phyloP scores from a whole-genome alignment of 2,888 invertebrate genomes.

The Drosophila eohydei region DNA sequence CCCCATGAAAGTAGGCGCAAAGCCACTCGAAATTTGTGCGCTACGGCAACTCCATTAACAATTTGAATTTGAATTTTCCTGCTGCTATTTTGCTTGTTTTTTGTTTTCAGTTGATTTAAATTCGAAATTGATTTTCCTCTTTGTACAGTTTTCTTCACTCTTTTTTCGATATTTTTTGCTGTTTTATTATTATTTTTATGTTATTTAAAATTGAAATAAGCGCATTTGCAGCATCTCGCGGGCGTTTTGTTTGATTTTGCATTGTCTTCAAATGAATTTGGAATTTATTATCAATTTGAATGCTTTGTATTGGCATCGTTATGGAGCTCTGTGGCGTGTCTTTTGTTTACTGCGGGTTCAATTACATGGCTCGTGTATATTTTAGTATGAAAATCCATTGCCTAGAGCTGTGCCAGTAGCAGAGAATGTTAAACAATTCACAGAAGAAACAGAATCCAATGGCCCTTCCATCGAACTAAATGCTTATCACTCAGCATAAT shows the following conservation, averaged over 20 bases:
- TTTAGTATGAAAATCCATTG: not conserved
- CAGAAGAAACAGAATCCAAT: too few relatives aligned
- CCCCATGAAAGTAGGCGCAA: constrained; percentile 43
- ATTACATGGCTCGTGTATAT: not conserved
- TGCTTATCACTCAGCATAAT: not conserved
- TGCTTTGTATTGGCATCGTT: not conserved
- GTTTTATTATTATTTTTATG: not conserved
- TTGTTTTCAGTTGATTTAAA: constrained; percentile 45
- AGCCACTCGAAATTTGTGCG: constrained; percentile 47
- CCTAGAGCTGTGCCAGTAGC: not conserved
- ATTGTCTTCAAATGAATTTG: constrained; percentile 7
- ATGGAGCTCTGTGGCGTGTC: too few relatives aligned
- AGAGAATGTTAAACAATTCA: not conserved
- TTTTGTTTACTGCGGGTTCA: not conserved
- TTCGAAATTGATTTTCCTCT: constrained; percentile 54
- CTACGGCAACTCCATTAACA: constrained; percentile 43
- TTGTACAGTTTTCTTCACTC: constrained; percentile 1
- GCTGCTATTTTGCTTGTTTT: constrained; percentile 5
- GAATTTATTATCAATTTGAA: constrained; percentile 12
- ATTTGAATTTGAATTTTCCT: constrained; percentile 42
- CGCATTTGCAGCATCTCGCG: constrained; percentile 14
- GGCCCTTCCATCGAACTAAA: not conserved
- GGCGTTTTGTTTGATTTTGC: constrained; percentile 20
- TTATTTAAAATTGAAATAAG: constrained; percentile 49
- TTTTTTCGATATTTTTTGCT: not conserved